A percentile compares a stretch with the other conserved stretches of the same genome.
phyloP scores from a whole-genome alignment of 2,797 vertebrate species.

The Holocentrus rufus region DNA sequence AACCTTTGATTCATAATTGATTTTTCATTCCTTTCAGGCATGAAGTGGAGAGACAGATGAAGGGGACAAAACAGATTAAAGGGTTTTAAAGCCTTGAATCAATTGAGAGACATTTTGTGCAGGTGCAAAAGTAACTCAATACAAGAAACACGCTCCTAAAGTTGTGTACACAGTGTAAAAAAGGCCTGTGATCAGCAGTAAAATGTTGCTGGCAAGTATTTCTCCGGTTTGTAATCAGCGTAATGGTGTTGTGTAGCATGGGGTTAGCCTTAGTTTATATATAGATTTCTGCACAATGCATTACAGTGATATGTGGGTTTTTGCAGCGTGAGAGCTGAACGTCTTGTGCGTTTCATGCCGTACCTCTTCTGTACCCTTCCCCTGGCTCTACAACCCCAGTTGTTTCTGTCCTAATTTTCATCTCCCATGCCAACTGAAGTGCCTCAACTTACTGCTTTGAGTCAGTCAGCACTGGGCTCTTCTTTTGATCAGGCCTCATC shows the following conservation, averaged over 20 bases:
- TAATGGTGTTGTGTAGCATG: constrained; percentile 45
- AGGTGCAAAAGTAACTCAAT: constrained; percentile 36
- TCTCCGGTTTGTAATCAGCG: constrained; percentile 53
- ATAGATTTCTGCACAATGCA: constrained; percentile 33
- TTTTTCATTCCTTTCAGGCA: background rate
- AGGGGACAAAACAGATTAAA: background rate
- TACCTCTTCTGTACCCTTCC: background rate
- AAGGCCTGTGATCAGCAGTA: constrained; percentile 55
- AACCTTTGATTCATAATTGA: background rate
- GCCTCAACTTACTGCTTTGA: constrained; percentile 20
- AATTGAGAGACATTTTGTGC: constrained; percentile 12
- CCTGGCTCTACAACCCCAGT: background rate
- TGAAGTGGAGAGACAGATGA: background rate
- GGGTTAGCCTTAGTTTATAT: constrained; percentile 37
- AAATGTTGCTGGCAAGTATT: constrained; percentile 53
- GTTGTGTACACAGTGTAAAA: constrained; percentile 45
- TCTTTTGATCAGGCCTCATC: constrained; percentile 62
- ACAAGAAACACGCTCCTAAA: constrained; percentile 13
- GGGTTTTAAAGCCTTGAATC: background rate
- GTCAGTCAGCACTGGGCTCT: constrained; percentile 36
- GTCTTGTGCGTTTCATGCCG: constrained; percentile 4
- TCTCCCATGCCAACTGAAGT: constrained; percentile 19
- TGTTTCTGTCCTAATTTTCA: constrained; percentile 43
- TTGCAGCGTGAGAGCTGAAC: constrained; percentile 14
- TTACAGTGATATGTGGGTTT: constrained; percentile 29